Evolutionary conservation across 2,797 vertebrate species (phyloP).

Genomic region (Gymnothorax javanicus): DNA sequence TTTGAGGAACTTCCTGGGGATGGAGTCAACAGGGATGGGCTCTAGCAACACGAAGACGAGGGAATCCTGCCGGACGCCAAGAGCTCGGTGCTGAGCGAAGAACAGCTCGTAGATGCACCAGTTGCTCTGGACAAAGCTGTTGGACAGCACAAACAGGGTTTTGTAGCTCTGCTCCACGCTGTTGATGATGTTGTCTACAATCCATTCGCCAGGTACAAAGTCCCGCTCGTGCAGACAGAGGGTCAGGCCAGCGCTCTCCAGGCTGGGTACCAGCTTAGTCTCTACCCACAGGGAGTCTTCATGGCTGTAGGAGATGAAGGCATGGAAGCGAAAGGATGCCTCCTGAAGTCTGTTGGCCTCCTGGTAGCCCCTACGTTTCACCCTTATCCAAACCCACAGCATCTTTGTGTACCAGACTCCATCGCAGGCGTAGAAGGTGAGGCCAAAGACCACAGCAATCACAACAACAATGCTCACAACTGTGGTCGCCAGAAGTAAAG

Average conservation of each 20-base stretch:
- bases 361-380: conserved; percentile 67
- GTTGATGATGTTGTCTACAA: conserved; percentile 85
- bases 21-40: conserved; percentile 71
- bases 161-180: conserved; percentile 87
- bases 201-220: conserved; percentile 82
- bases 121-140: conserved; percentile 84
- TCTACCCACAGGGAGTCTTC: conserved; percentile 78
- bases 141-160: conserved; percentile 82
- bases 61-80: conserved; percentile 72
- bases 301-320: conserved; percentile 85
- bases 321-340: conserved; percentile 70
- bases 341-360: conserved; percentile 44
- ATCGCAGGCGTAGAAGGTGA: conserved; percentile 67
- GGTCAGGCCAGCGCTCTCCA: conserved; percentile 70
- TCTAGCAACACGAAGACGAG: conserved; percentile 83
- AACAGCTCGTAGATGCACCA: conserved; percentile 92
- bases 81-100: conserved; percentile 83
- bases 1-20: conserved; percentile 79
- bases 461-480: conserved; percentile 58
- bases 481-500: conserved; percentile 52
- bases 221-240: conserved; percentile 82
- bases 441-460: conserved; percentile 50
- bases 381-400: conserved; percentile 80
- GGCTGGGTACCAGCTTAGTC: conserved; percentile 66
- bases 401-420: conserved; percentile 82